phyloP scores from a whole-genome alignment of 2,797 vertebrate species.

The Siniperca obscura region DNA sequence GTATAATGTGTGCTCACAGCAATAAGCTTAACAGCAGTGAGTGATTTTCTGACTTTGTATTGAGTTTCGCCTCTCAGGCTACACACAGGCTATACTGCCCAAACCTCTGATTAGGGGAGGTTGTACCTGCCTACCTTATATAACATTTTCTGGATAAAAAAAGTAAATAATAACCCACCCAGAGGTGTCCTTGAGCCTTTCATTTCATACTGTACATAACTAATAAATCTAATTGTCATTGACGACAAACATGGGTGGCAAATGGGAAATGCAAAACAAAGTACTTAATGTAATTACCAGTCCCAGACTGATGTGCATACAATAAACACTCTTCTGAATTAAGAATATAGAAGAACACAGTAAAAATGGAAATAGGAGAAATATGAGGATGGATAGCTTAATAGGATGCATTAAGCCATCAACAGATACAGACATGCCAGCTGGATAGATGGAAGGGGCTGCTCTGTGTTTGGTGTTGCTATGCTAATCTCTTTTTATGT shows the following conservation, averaged over 20 bases:
- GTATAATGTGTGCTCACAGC: background rate
- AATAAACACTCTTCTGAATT: constrained; percentile 13
- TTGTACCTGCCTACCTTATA: background rate
- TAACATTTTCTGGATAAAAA: background rate
- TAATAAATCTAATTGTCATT: background rate
- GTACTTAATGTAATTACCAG: background rate
- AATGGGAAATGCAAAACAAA: constrained; percentile 7
- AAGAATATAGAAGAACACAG: background rate
- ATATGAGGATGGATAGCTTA: constrained; percentile 7
- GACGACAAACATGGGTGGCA: background rate
- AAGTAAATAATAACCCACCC: too few species aligned
- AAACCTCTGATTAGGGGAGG: background rate
- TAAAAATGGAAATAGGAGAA: background rate
- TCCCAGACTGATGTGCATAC: background rate
- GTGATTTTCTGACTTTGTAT: background rate
- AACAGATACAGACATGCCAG: constrained; percentile 34
- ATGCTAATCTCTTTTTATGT: constrained; percentile 53
- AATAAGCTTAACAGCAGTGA: background rate
- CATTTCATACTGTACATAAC: background rate
- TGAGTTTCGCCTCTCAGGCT: background rate
- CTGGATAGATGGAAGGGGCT: constrained; percentile 10
- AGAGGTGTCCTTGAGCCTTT: background rate
- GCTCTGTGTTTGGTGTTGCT: constrained; percentile 34
- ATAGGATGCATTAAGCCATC: constrained; percentile 52
- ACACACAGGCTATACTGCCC: background rate